Conservation (phyloP, 2,113 vertebrate species). For the Rutilus rutilus region DNA sequence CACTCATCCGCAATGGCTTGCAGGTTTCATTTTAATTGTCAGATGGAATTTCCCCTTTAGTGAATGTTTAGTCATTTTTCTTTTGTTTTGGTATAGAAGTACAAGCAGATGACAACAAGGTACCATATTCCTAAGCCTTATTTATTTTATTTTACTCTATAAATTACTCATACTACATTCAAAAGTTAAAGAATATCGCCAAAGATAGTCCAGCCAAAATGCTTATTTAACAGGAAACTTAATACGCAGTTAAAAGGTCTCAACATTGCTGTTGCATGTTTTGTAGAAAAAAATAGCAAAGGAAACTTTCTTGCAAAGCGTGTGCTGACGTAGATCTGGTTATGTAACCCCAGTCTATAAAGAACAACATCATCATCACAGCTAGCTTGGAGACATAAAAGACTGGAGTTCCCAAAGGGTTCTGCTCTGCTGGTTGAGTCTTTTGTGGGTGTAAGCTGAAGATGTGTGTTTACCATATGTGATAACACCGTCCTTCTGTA, state of each 20-base stretch:
- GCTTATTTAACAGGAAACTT: background rate
- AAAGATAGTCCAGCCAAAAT: background rate
- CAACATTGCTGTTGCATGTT: background rate
- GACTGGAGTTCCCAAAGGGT: conserved; percentile 39
- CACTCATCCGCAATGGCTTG: conserved; percentile 48
- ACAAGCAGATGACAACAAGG: background rate
- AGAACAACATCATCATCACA: conserved; percentile 36
- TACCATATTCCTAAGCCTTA: background rate
- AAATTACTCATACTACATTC: background rate
- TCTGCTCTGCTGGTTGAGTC: conserved; percentile 28
- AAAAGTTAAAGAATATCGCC: too few relatives aligned
- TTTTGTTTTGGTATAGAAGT: background rate
- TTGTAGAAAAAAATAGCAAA: conserved; percentile 12
- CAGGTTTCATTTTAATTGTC: conserved; percentile 56
- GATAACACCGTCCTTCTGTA: conserved; percentile 32
- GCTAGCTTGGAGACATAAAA: conserved; percentile 40
- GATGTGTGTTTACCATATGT: conserved; percentile 40
- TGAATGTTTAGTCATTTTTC: conserved; percentile 53
- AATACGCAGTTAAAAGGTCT: conserved; percentile 9
- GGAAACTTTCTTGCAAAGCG: conserved; percentile 30
- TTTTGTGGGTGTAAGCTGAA: conserved; percentile 49
- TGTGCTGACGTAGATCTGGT: conserved; percentile 21
- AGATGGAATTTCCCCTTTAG: conserved; percentile 50
- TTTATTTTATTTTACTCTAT: background rate
- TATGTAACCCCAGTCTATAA: conserved; percentile 39